These are phyloP conservation scores for Myiozetetes cayanensis DNA, from an alignment of 2,113 vertebrate genomes.

Conservation along the genomic window DNA sequence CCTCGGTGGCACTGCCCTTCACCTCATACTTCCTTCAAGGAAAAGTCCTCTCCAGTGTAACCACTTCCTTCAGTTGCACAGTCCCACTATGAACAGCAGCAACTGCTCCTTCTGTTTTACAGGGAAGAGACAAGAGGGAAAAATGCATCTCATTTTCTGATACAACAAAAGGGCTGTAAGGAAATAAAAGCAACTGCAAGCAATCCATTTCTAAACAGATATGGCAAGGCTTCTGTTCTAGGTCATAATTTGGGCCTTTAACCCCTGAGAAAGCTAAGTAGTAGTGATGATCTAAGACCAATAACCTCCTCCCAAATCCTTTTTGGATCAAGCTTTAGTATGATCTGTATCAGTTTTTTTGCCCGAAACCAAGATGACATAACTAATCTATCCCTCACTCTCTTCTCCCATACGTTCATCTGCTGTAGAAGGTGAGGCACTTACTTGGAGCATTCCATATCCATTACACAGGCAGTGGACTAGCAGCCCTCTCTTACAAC, in stretches of 20 bases:
- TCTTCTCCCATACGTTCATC: rapidly evolving
- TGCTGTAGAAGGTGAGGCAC: not conserved
- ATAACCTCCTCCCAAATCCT: not conserved
- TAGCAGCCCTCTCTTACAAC: not conserved
- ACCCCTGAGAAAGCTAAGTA: not conserved
- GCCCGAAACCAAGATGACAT: not conserved
- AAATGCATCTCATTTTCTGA: not conserved
- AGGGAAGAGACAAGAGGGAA: not conserved
- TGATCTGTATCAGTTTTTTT: not conserved
- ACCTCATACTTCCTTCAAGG: not conserved
- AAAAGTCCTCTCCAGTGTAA: not conserved
- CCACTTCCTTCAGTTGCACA: not conserved
- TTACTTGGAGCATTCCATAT: not conserved
- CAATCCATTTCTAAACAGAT: not conserved
- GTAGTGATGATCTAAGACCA: not conserved
- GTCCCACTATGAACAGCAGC: not conserved
- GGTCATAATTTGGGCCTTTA: not conserved
- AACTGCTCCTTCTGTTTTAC: not conserved
- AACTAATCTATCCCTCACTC: rapidly evolving
- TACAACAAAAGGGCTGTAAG: not conserved
- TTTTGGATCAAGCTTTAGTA: not conserved
- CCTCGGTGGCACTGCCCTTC: not conserved
- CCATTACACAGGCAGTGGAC: not conserved
- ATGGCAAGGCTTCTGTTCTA: not conserved
- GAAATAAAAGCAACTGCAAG: not conserved